Base-by-base conservation (phyloP, 1,140 invertebrate species). In the Tetranychus urticae region DNA sequence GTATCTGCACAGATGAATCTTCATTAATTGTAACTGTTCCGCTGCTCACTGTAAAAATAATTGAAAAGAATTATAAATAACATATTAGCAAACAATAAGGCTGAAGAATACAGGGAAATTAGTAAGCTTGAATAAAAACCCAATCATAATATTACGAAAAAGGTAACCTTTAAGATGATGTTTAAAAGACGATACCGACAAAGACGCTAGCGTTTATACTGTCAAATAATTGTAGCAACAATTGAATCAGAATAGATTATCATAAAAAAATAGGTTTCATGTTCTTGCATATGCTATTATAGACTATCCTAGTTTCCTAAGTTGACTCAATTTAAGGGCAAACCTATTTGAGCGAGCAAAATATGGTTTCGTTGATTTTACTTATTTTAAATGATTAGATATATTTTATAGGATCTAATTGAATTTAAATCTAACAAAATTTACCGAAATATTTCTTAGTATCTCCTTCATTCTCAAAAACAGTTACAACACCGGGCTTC, bases 21-120 rank as follows among this genome's bases (percentile, higher is more conserved):
- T 93, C 88, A 76, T 99, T 98, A 64, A 99, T 88, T 42, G 92
- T 93, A 52, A 99, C 78, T 14, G 92, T 91, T 54, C 96, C 96
- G 71, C 91, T 96, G 62, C 92, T 97, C 13, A 98, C 94, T 77
- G 34, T 33, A 36, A n/a, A n/a, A 56, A 56, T 4, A 56, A 23
- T 31, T n/a, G 23, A 33, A 13, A 31, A 52, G 7, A 23, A 23
- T 52, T n/a, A 23, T 31, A 8, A 33, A 14, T 50, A 52, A n/a
- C 5, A 52, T n/a, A 52, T 52, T 23, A 23, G 39, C 1, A 1
- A 42, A 10, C 39, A 52, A 2, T 50, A n/a, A 31, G 2, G 0
- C 50, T n/a, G 6, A 2, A n/a, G 23, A 23, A 23, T 23, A 23
- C 23, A 23, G 23, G 23, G 69, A 62, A 23, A 23, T 23, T 23